A percentile compares a stretch with the other conserved stretches of the same genome.
Conservation (phyloP, 2,888 invertebrate genomes). For the Lomographa bimaculata region DNA sequence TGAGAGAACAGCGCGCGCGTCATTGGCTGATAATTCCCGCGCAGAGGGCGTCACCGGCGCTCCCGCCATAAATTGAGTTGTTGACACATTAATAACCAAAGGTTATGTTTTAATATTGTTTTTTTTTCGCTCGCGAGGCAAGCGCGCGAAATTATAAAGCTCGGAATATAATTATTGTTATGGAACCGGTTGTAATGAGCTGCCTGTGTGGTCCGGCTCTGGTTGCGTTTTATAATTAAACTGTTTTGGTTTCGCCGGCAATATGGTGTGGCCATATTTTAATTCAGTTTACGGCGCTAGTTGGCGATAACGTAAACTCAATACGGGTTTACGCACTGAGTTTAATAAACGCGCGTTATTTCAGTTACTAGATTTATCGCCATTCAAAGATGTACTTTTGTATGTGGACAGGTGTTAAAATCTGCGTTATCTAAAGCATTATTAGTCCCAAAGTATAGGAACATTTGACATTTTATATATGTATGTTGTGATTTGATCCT, state of each 20-base stretch:
- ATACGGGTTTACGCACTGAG: conserved; percentile 35
- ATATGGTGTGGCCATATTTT: conserved; percentile 62
- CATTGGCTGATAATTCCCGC: conserved; percentile 66
- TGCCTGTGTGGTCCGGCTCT: conserved; percentile 74
- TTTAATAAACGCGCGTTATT: conserved; percentile 32
- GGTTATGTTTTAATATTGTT: conserved; percentile 78
- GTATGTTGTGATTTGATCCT: too few species aligned
- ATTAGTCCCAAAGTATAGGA: too few species aligned
- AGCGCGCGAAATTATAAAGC: conserved; percentile 79
- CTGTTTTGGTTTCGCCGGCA: conserved; percentile 54
- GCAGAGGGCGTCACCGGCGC: conserved; percentile 73
- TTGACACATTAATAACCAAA: conserved; percentile 82
- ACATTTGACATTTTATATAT: too few species aligned
- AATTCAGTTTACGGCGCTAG: conserved; percentile 53
- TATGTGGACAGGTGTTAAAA: too few species aligned
- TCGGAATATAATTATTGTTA: conserved; percentile 76
- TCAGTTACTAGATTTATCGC: conserved; percentile 4
- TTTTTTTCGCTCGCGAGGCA: conserved; percentile 56
- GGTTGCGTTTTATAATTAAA: conserved; percentile 62
- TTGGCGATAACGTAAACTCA: conserved; percentile 36
- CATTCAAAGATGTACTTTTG: too few species aligned
- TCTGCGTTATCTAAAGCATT: too few species aligned
- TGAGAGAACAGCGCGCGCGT: conserved; percentile 42
- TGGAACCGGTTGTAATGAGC: conserved; percentile 74
- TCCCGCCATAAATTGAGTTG: conserved; percentile 84